Base-by-base conservation (phyloP, 1,140 invertebrate genomes). In the Drosophila pruinosa region DNA sequence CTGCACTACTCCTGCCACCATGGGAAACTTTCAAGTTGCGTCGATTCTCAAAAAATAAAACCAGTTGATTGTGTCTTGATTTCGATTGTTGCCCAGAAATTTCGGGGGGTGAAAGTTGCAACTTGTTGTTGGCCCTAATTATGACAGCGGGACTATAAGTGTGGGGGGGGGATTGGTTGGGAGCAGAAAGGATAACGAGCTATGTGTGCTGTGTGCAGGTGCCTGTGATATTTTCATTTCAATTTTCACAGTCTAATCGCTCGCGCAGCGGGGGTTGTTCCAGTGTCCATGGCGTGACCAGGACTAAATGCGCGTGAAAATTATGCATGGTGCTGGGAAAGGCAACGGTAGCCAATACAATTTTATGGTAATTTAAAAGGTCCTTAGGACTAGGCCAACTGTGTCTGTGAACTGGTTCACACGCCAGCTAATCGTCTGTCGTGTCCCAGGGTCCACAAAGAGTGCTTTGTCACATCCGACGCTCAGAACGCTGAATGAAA, bases 381-480 rank as follows among this genome's bases (percentile, higher is more conserved):
- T 31, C 56, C 45, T 68, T 50, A 31, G 28, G 61, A 48, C 58
- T 41, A 59, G 58, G 24, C 34, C 31, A 59, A 52, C 21, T 34
- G 56, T 34, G 41, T 41, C 56, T 28, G 34, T 15, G 4, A 50
- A 57, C 63, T 61, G 78, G 82, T 85, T 85, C 81, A 74, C 81
- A 85, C 82, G 69, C 19, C 47, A 43, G 43, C 53, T 28, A 71
- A 71, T 64, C 59, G 54, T 17, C 24, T 72, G 28, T 43, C 56
- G 14, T 14, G 56, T 34, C 28, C 28, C 28, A 24, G 21, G 17
- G 17, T 38, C 19, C 41, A 38, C 14, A 22, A n/a, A 61, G 47
- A 62, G 48, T 78, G 81, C 81, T 22, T 34, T 36, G 81, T 86
- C 81, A 86, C 57, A 81, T 86, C 78, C 81, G 82, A 75, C 61